Percentiles rank a stretch among this genome's conserved stretches.
phyloP scores from a whole-genome alignment of 1,140 invertebrate genomes.

The Theocolax elegans region DNA sequence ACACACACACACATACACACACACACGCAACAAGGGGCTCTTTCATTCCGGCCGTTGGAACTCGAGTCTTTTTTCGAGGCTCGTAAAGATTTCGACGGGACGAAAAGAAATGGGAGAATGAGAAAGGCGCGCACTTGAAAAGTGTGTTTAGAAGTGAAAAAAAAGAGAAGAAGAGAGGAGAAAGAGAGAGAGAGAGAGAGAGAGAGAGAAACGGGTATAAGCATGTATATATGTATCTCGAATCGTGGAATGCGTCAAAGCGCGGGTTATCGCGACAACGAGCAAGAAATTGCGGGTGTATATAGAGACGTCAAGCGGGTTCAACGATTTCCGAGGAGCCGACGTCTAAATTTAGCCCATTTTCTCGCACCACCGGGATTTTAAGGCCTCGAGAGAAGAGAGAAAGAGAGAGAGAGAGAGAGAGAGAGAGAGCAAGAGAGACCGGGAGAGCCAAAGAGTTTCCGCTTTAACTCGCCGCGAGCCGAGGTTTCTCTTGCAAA shows the following conservation, averaged over 20 bases:
- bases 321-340: constrained; percentile 24
- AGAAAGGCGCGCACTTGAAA: background rate
- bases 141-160: too few species aligned
- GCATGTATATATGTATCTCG: too few species aligned
- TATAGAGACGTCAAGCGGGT: constrained; percentile 30
- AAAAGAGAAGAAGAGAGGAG: too few species aligned
- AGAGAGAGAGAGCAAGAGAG: background rate
- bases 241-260: background rate
- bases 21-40: constrained; percentile 57
- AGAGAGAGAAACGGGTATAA: too few species aligned
- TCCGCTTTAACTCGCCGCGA: constrained; percentile 11
- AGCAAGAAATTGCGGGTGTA: background rate
- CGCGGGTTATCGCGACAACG: background rate
- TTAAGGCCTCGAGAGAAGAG: constrained; percentile 14
- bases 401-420: background rate
- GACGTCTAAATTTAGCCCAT: constrained; percentile 39
- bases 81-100: constrained; percentile 24
- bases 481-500: constrained; percentile 4
- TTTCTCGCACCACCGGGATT: constrained; percentile 31
- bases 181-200: too few species aligned
- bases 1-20: too few species aligned
- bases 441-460: constrained; percentile 3
- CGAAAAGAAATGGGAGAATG: constrained; percentile 39
- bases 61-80: constrained; percentile 25
- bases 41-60: constrained; percentile 52